These are phyloP conservation scores for Babylonia areolata DNA, from an alignment of 1,140 invertebrate genomes.

Conservation along the genomic window DNA sequence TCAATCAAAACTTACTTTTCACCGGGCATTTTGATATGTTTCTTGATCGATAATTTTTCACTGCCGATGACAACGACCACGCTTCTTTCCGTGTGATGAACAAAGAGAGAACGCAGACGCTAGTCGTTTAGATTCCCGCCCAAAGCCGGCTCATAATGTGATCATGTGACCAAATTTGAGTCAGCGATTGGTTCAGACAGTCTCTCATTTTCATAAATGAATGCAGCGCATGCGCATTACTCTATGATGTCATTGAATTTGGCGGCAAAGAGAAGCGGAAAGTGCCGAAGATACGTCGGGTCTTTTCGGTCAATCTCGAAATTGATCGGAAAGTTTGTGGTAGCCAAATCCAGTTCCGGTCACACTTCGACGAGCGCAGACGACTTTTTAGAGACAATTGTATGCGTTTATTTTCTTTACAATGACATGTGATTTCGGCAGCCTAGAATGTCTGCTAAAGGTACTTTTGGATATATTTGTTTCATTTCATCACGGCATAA, in stretches of 20 bases:
- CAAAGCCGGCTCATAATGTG: conserved; percentile 40
- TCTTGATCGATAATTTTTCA: background rate
- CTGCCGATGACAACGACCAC: conserved; percentile 19
- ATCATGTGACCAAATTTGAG: conserved; percentile 26
- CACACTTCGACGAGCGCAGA: conserved; percentile 6
- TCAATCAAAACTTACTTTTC: conserved; percentile 46
- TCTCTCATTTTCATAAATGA: conserved; percentile 31
- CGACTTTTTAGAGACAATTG: background rate
- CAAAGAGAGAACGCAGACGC: conserved; percentile 41
- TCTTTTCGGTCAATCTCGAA: conserved; percentile 5
- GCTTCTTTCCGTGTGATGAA: conserved; percentile 5
- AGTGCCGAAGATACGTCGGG: background rate
- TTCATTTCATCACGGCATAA: background rate
- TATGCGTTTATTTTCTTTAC: background rate
- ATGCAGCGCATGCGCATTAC: conserved; percentile 30
- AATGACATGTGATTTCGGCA: conserved; percentile 27
- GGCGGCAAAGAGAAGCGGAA: conserved; percentile 21
- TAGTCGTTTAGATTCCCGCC: conserved; percentile 48
- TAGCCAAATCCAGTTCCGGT: background rate
- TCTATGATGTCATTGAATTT: conserved; percentile 29
- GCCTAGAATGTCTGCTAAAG: conserved; percentile 10
- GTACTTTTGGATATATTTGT: conserved; percentile 10
- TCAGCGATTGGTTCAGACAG: conserved; percentile 36
- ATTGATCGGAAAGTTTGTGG: background rate
- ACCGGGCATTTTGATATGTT: conserved; percentile 51